phyloP scores from a whole-genome alignment of 2,797 vertebrate species.

The Cossypha polioptera region DNA sequence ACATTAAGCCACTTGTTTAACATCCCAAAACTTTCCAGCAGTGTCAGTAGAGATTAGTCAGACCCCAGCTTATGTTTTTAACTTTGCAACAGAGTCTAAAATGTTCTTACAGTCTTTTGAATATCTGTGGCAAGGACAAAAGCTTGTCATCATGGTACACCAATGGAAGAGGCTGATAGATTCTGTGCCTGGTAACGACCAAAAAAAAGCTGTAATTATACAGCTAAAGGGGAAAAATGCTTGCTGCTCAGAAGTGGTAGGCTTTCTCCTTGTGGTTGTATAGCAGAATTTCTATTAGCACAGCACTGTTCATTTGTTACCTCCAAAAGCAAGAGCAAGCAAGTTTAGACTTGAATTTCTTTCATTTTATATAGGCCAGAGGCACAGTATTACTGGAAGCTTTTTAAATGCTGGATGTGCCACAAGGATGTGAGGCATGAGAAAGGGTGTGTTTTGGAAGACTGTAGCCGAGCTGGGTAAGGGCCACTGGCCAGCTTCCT shows the following conservation, averaged over 20 bases:
- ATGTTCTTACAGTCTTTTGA: not conserved
- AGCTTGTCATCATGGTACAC: not conserved
- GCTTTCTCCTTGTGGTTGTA: not conserved
- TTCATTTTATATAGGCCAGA: constrained; percentile 17
- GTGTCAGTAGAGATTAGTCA: not conserved
- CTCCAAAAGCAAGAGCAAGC: not conserved
- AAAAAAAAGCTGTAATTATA: not conserved
- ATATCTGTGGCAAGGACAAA: not conserved
- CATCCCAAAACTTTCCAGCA: not conserved
- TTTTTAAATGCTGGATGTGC: constrained; percentile 17
- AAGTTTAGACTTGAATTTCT: constrained; percentile 50
- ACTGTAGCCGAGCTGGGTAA: not conserved
- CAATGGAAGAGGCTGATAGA: not conserved
- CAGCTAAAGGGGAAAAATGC: not conserved
- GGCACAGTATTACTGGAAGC: constrained; percentile 37
- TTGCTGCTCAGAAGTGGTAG: not conserved
- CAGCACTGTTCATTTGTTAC: not conserved
- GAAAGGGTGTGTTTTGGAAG: constrained; percentile 42
- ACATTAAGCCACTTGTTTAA: not conserved
- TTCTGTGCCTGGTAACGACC: not conserved
- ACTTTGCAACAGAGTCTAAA: not conserved
- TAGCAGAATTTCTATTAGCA: not conserved
- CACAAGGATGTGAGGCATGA: constrained; percentile 26
- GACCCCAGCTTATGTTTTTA: not conserved
- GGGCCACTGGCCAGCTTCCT: constrained; percentile 40